Evolutionary conservation across 2,113 vertebrate species (phyloP).

Genomic region (Zosterops borbonicus): DNA sequence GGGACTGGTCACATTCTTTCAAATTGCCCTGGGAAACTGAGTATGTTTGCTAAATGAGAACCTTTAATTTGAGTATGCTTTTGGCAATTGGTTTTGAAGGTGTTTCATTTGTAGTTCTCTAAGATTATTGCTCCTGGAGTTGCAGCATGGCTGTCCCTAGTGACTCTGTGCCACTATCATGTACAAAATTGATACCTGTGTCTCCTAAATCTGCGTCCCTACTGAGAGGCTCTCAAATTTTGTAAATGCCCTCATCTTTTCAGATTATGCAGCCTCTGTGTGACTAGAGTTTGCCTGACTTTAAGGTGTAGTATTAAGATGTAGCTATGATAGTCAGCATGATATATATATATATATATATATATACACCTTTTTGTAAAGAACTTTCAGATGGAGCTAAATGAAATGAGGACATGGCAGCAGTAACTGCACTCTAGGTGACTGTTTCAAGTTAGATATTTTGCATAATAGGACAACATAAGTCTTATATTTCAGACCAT

Average conservation of each 20-base stretch:
- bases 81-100: background rate
- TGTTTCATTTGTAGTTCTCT: background rate
- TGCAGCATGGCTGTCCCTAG: background rate
- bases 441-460: background rate
- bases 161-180: background rate
- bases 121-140: background rate
- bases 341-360: no score
- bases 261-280: background rate
- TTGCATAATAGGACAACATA: background rate
- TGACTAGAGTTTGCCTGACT: background rate
- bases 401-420: background rate
- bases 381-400: background rate
- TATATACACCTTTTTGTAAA: background rate
- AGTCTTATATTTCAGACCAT: no score
- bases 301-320: background rate
- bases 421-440: background rate
- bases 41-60: background rate
- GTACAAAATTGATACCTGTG: background rate
- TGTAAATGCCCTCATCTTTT: background rate
- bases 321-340: background rate
- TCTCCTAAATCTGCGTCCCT: background rate
- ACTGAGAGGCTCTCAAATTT: background rate
- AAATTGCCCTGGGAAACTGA: background rate
- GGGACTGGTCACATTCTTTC: background rate
- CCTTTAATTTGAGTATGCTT: background rate